Conservation (phyloP, 1,140 invertebrate species). For the Camponotus vicinus region DNA sequence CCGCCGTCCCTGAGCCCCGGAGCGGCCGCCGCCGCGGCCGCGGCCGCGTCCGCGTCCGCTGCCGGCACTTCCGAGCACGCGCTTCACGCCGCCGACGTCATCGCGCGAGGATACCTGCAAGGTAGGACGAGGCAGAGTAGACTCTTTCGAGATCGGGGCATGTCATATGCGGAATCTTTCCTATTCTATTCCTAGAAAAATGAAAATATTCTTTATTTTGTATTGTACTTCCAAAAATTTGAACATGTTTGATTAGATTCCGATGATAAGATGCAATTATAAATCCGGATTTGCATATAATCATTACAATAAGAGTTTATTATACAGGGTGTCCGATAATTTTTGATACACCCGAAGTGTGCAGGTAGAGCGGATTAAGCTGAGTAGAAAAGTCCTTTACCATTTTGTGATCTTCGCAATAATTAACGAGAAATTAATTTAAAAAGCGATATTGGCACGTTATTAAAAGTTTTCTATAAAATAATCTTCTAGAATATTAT, state of each 20-base stretch:
- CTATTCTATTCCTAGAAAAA: neutral
- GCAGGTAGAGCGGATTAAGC: too few species aligned
- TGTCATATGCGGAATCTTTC: neutral
- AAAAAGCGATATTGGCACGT: too few species aligned
- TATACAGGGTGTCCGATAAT: neutral
- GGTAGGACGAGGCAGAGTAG: slow-evolving; percentile 68
- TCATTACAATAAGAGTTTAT: neutral
- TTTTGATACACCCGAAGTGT: too few species aligned
- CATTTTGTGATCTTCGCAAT: too few species aligned
- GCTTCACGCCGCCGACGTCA: slow-evolving; percentile 85
- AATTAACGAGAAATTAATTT: too few species aligned
- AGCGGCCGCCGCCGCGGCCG: slow-evolving; percentile 82
- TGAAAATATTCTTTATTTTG: slow-evolving; percentile 27
- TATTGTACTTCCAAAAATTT: neutral
- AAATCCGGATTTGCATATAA: neutral
- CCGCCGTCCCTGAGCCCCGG: slow-evolving; percentile 85
- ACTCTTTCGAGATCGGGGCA: neutral
- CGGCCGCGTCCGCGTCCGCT: slow-evolving; percentile 84
- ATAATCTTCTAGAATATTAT: too few species aligned
- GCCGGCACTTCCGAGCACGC: slow-evolving; percentile 85
- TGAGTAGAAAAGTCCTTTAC: too few species aligned
- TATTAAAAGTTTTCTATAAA: too few species aligned
- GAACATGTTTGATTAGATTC: neutral
- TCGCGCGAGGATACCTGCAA: slow-evolving; percentile 87
- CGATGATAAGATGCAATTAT: neutral